Base-by-base conservation (phyloP, 2,113 vertebrate species). In the Sylvilagus bachmani region DNA sequence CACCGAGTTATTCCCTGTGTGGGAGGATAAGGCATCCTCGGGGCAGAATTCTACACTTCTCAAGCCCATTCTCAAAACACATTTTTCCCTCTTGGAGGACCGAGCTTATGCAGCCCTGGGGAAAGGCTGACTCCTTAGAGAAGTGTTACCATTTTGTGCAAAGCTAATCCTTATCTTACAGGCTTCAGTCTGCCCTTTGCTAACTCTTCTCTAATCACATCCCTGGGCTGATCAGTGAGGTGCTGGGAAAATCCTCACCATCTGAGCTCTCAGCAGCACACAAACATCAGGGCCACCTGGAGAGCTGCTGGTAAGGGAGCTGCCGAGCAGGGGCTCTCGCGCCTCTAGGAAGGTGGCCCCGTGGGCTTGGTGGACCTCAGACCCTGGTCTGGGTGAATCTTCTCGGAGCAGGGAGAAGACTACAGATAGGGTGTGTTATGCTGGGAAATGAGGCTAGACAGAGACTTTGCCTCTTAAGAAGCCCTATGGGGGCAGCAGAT, bases 161-260 rank as follows among this genome's bases (percentile, higher is more conserved):
- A 75, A 66, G 80, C 12, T 24, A 92, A 84, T 87, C 5, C 36
- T 87, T 90, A 16, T 85, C 29, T 94, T 83, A n/a, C 6, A 51
- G n/a, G 80, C 25, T 78, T 58, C 77, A 33, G 19, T 79, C 73
- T 85, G 10, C n/a, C 33, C 29, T 67, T 96, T 85, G 73, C 62
- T 88, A 94, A 55, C 33, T 89, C 33, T 29, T 67, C 22, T 95
- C 29, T 24, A 80, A 53, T 84, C 3, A 66, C 24, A 75, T 38
- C 3, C 13, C 5, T 16, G 16, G 29, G 61, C 53, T 91, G 84
- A 91, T 8, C 44, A 51, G 88, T 38, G 49, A 81, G 25, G n/a
- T 67, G 17, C 74, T 64, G 6, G 83, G 58, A 61, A 91, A 27
- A 85, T 33, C 51, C 64, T 82, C 3, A 21, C 10, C 17, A 53